Conservation (phyloP, 2,113 vertebrate species). For the Sebastes fasciatus region DNA sequence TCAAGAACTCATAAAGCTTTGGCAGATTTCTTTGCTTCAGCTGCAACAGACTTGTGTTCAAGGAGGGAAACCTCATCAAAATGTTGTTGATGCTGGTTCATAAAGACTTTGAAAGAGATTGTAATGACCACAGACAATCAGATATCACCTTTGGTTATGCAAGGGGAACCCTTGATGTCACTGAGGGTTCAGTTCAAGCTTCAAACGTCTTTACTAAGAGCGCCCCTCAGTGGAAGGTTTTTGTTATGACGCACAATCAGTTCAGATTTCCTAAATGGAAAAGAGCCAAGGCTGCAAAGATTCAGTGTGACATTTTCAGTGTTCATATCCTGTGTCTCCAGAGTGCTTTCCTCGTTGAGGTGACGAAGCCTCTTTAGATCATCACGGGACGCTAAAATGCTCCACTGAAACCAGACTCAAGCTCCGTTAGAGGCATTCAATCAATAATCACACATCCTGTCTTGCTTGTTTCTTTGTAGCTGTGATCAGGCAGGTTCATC, state of each 20-base stretch:
- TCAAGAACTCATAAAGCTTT: conserved; percentile 51
- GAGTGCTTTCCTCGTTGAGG: neutral
- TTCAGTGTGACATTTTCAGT: neutral
- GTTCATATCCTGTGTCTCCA: conserved; percentile 37
- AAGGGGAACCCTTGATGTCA: neutral
- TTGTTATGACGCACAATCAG: conserved; percentile 50
- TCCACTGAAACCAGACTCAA: neutral
- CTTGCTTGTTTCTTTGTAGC: conserved; percentile 10
- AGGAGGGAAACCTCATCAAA: conserved; percentile 26
- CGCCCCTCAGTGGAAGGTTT: conserved; percentile 65
- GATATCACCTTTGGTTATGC: conserved; percentile 19
- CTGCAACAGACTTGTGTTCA: conserved; percentile 14
- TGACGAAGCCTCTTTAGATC: conserved; percentile 17
- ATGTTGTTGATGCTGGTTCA: conserved; percentile 26
- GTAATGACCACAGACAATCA: conserved; percentile 69
- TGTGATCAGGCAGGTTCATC: neutral
- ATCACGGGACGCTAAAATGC: conserved; percentile 13
- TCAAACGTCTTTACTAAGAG: conserved; percentile 35
- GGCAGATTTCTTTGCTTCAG: conserved; percentile 15
- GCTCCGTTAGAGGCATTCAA: neutral
- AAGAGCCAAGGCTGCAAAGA: neutral
- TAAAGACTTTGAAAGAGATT: conserved; percentile 34
- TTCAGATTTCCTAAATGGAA: conserved; percentile 8
- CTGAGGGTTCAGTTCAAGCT: neutral
- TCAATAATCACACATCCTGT: neutral